phyloP scores from a whole-genome alignment of 2,888 invertebrate genomes.

The Sicus ferrugineus region DNA sequence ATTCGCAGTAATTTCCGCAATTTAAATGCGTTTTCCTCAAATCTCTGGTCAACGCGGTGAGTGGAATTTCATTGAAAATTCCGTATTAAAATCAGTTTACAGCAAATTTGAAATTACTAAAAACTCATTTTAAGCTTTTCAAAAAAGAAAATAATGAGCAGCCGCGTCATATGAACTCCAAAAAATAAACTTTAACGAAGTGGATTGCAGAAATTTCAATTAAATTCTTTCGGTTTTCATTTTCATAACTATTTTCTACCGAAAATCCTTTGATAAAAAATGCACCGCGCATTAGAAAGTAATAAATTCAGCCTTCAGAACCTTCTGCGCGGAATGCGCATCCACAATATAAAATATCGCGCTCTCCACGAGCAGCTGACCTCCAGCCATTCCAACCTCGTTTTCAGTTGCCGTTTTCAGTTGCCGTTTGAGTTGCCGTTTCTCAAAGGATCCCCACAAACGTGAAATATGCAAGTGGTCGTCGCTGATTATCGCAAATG shows the following conservation, averaged over 20 bases:
- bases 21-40: conserved; percentile 6
- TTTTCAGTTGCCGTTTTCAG: background rate
- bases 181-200: no score
- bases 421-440: background rate
- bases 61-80: no score
- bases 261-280: background rate
- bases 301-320: no score
- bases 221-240: background rate
- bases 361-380: background rate
- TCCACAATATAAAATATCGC: no score
- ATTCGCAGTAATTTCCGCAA: background rate
- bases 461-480: background rate
- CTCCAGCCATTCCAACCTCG: background rate
- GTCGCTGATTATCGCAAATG: background rate
- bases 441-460: conserved; percentile 6
- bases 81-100: no score
- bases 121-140: background rate
- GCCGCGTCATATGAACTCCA: no score
- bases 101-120: no score
- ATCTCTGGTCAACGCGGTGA: no score
- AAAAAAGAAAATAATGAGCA: background rate
- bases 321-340: no score
- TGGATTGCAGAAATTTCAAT: no score
- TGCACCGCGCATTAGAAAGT: no score
- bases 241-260: background rate